Percentiles rank a stretch among this genome's conserved stretches.
Conservation (phyloP, 2,797 vertebrate species). For the Melanotaenia trifasciata region DNA sequence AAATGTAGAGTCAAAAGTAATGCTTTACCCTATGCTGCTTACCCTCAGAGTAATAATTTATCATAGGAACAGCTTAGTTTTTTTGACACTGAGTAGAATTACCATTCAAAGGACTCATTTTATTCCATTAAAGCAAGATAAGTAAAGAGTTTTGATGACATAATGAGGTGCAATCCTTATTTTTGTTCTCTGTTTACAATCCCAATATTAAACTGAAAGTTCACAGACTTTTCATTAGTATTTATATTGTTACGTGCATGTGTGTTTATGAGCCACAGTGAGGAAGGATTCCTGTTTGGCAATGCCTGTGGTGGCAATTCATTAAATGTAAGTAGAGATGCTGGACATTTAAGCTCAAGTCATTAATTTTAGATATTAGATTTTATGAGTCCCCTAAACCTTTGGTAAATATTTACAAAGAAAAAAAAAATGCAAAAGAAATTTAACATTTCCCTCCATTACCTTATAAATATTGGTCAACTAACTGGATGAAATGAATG, state of each 20-base stretch:
- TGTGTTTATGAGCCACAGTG: slow-evolving; percentile 5
- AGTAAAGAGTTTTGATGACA: not conserved
- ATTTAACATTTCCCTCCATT: not conserved
- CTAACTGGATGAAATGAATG: not conserved
- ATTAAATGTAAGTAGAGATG: not conserved
- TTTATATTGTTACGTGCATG: not conserved
- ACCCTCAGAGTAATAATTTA: not conserved
- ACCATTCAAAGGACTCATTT: not conserved
- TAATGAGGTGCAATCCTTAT: not conserved
- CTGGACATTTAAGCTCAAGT: not conserved
- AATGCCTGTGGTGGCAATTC: not conserved
- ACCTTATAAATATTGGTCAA: not conserved
- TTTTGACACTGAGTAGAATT: not conserved
- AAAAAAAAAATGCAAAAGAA: not conserved
- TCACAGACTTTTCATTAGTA: not conserved
- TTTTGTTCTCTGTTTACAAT: not conserved
- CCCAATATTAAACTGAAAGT: slow-evolving; percentile 15
- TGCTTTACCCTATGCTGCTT: not conserved
- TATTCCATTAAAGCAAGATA: not conserved
- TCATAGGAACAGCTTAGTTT: not conserved
- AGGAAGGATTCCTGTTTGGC: not conserved
- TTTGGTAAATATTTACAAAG: not conserved
- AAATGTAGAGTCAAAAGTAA: not conserved
- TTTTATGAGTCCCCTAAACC: too few species aligned
- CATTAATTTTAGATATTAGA: not conserved